Percentiles rank a stretch among this genome's conserved stretches.
These are phyloP conservation scores for Peromyscus californicus DNA, from an alignment of 2,113 vertebrate genomes.

Conservation along the genomic window DNA sequence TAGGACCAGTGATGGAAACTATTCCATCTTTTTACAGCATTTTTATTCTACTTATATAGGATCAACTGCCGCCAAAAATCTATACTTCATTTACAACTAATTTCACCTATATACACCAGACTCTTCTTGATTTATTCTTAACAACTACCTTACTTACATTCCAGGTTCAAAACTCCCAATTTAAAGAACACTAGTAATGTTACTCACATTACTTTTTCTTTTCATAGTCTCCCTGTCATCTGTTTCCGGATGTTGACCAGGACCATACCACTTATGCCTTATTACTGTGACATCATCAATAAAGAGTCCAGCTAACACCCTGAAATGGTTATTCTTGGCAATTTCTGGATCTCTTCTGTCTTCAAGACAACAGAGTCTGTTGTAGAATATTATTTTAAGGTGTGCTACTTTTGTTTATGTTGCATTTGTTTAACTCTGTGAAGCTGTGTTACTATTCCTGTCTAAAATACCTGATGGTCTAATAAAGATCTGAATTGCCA, in stretches of 20 bases:
- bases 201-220: not conserved
- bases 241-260: constrained; percentile 12
- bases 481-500: too few relatives aligned
- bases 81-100: constrained; percentile 19
- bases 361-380: not conserved
- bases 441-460: too few relatives aligned
- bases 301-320: constrained; percentile 11
- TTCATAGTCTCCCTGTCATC: not conserved
- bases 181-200: not conserved
- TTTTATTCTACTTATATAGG: not conserved
- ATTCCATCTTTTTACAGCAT: not conserved
- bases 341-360: constrained; percentile 36
- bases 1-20: not conserved
- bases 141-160: constrained; percentile 14
- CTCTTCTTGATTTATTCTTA: constrained; percentile 2
- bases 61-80: not conserved
- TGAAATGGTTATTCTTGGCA: not conserved
- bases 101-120: not conserved
- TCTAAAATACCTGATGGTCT: too few relatives aligned
- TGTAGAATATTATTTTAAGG: too few relatives aligned
- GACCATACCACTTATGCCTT: not conserved
- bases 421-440: too few relatives aligned
- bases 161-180: constrained; percentile 9
- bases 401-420: too few relatives aligned
- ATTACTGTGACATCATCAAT: constrained; percentile 6